Conservation (phyloP, 2,113 vertebrate species). For the Mus pahari region DNA sequence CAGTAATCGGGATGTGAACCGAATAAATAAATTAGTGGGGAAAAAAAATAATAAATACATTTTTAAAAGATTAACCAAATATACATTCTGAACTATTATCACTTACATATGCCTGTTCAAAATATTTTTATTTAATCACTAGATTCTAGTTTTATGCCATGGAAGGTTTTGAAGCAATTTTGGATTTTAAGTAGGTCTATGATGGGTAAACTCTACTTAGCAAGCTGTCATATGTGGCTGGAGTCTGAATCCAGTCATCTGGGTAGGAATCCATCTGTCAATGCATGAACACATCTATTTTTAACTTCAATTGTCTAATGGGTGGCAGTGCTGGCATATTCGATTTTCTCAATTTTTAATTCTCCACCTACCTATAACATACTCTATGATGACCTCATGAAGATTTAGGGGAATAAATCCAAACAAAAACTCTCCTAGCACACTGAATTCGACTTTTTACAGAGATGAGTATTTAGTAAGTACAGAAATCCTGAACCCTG, state of each 20-base stretch:
- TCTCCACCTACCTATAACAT: not conserved
- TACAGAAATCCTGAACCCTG: conserved; percentile 1
- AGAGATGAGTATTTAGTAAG: conserved; percentile 43
- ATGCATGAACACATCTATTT: conserved; percentile 66
- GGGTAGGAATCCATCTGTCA: conserved; percentile 27
- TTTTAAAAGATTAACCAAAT: not conserved
- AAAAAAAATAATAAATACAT: no score
- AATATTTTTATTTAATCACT: conserved; percentile 17
- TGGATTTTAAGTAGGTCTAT: conserved; percentile 27
- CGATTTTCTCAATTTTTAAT: conserved; percentile 32
- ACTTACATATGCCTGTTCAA: not conserved
- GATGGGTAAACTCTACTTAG: conserved; percentile 21
- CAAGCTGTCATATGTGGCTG: conserved; percentile 18
- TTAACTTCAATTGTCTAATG: conserved; percentile 63
- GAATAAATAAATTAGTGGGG: no score
- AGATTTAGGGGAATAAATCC: not conserved
- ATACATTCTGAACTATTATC: not conserved
- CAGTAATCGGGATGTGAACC: no score
- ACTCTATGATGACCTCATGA: not conserved
- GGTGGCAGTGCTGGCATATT: conserved; percentile 39
- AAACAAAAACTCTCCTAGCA: conserved; percentile 23
- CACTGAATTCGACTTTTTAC: not conserved
- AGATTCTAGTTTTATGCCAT: conserved; percentile 18
- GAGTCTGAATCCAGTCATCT: conserved; percentile 29
- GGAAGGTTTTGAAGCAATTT: not conserved